Evolutionary conservation across 2,797 vertebrate species (phyloP), one percentile per base, ranked within the genome.

Genomic region (Coilia nasus): DNA sequence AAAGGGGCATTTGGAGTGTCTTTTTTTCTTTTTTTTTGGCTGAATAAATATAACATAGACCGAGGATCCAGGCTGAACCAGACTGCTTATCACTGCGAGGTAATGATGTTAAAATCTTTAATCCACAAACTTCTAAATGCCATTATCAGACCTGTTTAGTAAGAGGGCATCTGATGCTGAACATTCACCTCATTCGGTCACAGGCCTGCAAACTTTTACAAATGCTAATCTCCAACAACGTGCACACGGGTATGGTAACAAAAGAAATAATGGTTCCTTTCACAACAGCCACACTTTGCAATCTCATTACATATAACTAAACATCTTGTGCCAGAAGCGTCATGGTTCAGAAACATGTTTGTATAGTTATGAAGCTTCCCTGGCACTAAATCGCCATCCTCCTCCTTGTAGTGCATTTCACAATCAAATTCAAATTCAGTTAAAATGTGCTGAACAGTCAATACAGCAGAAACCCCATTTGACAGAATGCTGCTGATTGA

Each of bases 21-120:
- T 85, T 82, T 82, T 67, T 83, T 41, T 81, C 9, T 67, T 10
- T 23, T 23, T 12, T 25, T 10, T 23, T 44, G 62, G 90, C 87
- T 83, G 41, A 87, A 87, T 90, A 88, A 90, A 91, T 83, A 82
- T 57, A 17, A n/a, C 85, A 87, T 83, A 85, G 82, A 84, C 25
- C 21, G 25, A 17, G 15, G 81, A 23, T 15, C 84, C 81, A 47
- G 6, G 81, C n/a, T 35, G 23, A 78, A 59, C 67, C 25, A 12
- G 62, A 31, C 83, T 82, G 19, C 83, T 87, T 87, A 83, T 89
- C 83, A 14, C 82, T 83, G 81, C 81, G 46, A 67, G 71, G 83
- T 83, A 62, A n/a, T 14, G 80, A 83, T 46, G 84, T 82, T 4
- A 80, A 81, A n/a, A 83, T 75, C 86, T 84, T 82, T 83, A 85